phyloP scores from a whole-genome alignment of 64 coral and sea anemone species.

The Pachyseris speciosa region DNA sequence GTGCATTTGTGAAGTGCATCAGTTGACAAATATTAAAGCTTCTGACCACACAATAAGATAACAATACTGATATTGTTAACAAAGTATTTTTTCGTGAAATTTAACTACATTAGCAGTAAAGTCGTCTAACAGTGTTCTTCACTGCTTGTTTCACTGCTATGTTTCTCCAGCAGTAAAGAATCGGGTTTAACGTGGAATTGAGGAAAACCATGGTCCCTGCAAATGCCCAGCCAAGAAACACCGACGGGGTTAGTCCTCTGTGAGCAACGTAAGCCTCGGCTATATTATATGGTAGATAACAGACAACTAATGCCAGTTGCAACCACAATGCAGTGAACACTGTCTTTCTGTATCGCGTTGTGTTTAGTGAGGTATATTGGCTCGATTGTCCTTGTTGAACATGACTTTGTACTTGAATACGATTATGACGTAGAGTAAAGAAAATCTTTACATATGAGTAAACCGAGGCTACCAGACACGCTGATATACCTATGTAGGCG shows the following conservation, averaged over 20 bases:
- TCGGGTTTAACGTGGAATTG: not conserved
- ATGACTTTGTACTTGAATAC: not conserved
- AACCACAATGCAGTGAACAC: not conserved
- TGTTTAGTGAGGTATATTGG: not conserved
- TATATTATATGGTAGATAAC: not conserved
- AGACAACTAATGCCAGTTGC: not conserved
- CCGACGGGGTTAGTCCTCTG: not conserved
- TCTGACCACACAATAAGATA: too few species aligned
- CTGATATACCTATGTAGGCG: not conserved
- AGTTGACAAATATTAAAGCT: too few species aligned
- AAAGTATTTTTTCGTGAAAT: too few species aligned
- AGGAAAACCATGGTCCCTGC: not conserved
- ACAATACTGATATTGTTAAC: too few species aligned
- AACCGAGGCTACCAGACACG: not conserved
- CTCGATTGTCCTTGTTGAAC: not conserved
- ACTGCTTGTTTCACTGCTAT: not conserved
- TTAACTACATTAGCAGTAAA: not conserved
- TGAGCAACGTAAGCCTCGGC: too few species aligned
- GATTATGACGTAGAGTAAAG: not conserved
- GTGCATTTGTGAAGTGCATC: too few species aligned
- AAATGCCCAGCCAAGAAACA: not conserved
- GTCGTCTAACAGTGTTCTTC: not conserved
- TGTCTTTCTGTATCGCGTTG: not conserved
- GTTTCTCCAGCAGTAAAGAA: not conserved
- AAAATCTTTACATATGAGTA: not conserved